phyloP scores from a whole-genome alignment of 2,888 invertebrate genomes.

The Drosophila helvetica region DNA sequence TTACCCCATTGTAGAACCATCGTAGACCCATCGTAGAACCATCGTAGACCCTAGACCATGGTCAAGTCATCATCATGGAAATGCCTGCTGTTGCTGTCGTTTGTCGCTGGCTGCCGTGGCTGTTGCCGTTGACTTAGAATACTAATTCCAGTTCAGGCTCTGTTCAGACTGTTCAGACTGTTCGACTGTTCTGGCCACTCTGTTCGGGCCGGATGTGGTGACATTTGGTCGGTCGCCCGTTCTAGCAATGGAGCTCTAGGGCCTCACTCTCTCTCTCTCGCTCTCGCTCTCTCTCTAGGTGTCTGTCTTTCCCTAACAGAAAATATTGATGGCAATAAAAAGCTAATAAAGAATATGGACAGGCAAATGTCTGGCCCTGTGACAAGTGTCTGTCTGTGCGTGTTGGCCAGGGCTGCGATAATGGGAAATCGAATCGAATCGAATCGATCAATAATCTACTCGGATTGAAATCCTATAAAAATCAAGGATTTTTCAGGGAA shows the following conservation, averaged over 20 bases:
- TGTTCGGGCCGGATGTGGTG: conserved; percentile 73
- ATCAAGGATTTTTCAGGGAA: too few species aligned
- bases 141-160: conserved; percentile 66
- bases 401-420: conserved; percentile 18
- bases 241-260: too few species aligned
- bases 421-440: neutral
- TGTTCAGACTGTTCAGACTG: too few species aligned
- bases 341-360: conserved; percentile 71
- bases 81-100: neutral
- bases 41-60: conserved; percentile 34
- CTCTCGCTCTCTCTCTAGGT: too few species aligned
- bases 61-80: conserved; percentile 33
- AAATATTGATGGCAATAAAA: conserved; percentile 75
- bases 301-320: conserved; percentile 53
- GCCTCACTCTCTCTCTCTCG: conserved; percentile 4
- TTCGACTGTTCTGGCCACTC: conserved; percentile 1
- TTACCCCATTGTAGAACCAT: conserved; percentile 9
- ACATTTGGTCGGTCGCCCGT: conserved; percentile 65
- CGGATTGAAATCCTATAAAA: too few species aligned
- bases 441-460: neutral
- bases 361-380: conserved; percentile 37
- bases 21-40: conserved; percentile 23
- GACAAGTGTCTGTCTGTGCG: conserved; percentile 54
- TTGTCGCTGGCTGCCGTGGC: conserved; percentile 48
- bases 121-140: conserved; percentile 74